Conservation (phyloP, 2,113 vertebrate genomes). For the Podarcis cretensis region DNA sequence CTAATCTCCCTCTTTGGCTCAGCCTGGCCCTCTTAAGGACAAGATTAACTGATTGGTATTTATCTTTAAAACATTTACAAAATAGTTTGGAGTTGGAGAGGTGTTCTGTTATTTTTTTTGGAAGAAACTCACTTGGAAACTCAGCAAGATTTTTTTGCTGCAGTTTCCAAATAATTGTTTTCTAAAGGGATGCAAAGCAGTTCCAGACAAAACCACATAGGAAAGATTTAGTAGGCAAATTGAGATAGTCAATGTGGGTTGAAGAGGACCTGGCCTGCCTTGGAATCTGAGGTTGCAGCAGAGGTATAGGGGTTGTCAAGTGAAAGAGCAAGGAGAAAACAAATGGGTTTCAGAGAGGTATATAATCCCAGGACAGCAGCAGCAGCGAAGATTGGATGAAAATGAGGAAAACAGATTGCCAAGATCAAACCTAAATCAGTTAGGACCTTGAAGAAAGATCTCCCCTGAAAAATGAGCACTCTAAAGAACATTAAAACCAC, state of each 20-base stretch:
- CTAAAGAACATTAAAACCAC: no score
- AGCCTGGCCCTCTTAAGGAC: slow-evolving; percentile 58
- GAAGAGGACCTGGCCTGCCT: background rate
- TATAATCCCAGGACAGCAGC: background rate
- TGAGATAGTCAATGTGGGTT: background rate
- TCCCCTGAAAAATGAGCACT: background rate
- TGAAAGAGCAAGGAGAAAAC: background rate
- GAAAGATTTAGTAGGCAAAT: accelerated
- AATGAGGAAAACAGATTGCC: slow-evolving; percentile 15
- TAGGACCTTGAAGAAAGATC: background rate
- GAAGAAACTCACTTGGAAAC: background rate
- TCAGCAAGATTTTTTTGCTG: background rate
- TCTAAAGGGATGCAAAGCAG: accelerated
- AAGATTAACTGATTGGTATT: slow-evolving; percentile 62
- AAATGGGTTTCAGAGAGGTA: background rate
- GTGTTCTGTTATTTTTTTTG: background rate
- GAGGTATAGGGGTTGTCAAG: background rate
- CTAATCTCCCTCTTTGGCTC: background rate
- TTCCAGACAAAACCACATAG: accelerated
- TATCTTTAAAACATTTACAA: slow-evolving; percentile 53
- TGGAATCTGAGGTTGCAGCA: background rate
- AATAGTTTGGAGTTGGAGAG: background rate
- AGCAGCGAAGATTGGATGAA: background rate
- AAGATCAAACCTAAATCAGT: background rate
- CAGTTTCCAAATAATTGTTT: background rate